Percentiles rank a stretch among this genome's conserved stretches.
phyloP scores from a whole-genome alignment of 2,888 invertebrate genomes.

The Epiperipatus broadwayi region DNA sequence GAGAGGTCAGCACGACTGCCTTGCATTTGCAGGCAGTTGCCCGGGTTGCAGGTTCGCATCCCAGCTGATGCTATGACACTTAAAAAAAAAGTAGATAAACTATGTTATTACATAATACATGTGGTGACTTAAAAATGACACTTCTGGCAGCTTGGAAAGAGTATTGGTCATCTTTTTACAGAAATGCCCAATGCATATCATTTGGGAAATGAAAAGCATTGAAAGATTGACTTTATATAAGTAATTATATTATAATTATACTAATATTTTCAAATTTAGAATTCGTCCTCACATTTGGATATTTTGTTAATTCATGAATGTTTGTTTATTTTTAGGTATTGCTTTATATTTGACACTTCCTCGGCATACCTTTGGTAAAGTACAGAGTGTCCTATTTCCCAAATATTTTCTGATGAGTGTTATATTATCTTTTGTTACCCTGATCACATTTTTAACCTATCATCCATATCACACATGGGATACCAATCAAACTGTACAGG shows the following conservation, averaged over 20 bases:
- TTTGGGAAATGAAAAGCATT: too few relatives aligned
- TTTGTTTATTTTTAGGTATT: slow-evolving; percentile 40
- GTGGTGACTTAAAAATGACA: too few relatives aligned
- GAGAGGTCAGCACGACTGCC: too few relatives aligned
- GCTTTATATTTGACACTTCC: slow-evolving; percentile 66
- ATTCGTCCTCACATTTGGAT: neutral
- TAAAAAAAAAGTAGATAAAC: too few relatives aligned
- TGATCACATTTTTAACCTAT: slow-evolving; percentile 46
- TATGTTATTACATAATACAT: too few relatives aligned
- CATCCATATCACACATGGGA: slow-evolving; percentile 31
- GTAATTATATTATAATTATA: neutral
- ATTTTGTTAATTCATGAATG: neutral
- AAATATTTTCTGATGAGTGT: slow-evolving; percentile 64
- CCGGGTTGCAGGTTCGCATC: too few relatives aligned
- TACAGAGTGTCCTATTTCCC: slow-evolving; percentile 67
- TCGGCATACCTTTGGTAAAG: slow-evolving; percentile 64
- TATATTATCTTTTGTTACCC: slow-evolving; percentile 47
- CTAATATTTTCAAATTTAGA: neutral
- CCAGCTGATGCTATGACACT: too few relatives aligned
- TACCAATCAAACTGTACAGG: slow-evolving; percentile 22
- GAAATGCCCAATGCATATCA: too few relatives aligned
- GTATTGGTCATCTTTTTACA: too few relatives aligned
- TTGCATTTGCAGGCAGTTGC: too few relatives aligned
- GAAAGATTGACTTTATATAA: neutral
- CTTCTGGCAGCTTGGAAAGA: too few relatives aligned